Percentiles rank a stretch among this genome's conserved stretches.
Evolutionary conservation across 2,797 vertebrate species (phyloP).

Genomic region (Tapirus indicus): DNA sequence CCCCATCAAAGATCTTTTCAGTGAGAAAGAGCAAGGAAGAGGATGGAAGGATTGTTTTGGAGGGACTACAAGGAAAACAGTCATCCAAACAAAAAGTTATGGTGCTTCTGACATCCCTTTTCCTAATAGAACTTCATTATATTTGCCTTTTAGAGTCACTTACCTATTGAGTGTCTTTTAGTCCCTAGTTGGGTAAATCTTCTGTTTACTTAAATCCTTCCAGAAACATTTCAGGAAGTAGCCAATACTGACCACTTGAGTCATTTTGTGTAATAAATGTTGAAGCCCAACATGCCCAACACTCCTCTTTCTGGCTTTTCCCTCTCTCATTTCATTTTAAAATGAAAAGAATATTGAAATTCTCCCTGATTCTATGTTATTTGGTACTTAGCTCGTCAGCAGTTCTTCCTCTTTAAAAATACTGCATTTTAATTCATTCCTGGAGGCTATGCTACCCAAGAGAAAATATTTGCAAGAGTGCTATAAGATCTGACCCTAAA

Average conservation of each 20-base stretch:
- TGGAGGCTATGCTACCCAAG: background rate
- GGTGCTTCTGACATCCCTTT: background rate
- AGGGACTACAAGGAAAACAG: background rate
- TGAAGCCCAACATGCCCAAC: background rate
- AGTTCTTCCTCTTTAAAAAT: constrained; percentile 54
- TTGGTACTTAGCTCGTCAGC: constrained; percentile 49
- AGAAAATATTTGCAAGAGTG: constrained; percentile 25
- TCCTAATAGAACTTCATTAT: background rate
- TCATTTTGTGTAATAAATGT: background rate
- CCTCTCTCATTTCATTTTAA: background rate
- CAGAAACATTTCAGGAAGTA: background rate
- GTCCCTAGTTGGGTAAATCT: background rate
- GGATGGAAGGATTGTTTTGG: background rate
- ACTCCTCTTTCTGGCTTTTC: background rate
- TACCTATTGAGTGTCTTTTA: constrained; percentile 5
- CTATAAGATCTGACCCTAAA: background rate
- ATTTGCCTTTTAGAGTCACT: constrained; percentile 18
- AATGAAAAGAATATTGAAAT: background rate
- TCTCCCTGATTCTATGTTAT: background rate
- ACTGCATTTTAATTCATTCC: constrained; percentile 56
- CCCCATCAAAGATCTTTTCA: background rate
- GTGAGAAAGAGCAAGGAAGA: background rate
- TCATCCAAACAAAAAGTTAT: background rate
- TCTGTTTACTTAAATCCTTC: background rate
- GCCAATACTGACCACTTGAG: background rate